These are phyloP conservation scores for Anagrus nilaparvatae DNA, from an alignment of 1,140 invertebrate genomes.

Conservation along the genomic window DNA sequence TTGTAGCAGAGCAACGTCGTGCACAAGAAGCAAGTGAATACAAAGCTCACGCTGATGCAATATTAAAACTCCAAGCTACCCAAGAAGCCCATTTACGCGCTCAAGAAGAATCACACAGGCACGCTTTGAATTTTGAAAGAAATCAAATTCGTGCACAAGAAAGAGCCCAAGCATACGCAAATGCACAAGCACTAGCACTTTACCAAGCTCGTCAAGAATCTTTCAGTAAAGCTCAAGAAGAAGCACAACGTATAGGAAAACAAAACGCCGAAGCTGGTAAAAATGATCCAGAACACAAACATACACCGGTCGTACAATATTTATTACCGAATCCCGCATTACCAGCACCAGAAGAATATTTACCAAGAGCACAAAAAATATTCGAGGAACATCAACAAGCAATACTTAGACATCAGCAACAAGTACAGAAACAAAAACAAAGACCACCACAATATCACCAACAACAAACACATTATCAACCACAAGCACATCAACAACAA, in stretches of 20 bases:
- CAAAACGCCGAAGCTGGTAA: slow-evolving; percentile 32
- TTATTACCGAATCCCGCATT: slow-evolving; percentile 30
- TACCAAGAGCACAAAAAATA: too few relatives aligned
- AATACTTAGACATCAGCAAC: too few relatives aligned
- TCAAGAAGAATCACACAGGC: slow-evolving; percentile 35
- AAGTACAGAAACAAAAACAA: too few relatives aligned
- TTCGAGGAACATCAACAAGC: too few relatives aligned
- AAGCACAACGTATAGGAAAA: slow-evolving; percentile 25
- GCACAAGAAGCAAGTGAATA: slow-evolving; percentile 33
- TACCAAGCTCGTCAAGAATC: slow-evolving; percentile 32
- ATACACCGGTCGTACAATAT: slow-evolving; percentile 35
- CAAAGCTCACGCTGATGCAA: slow-evolving; percentile 39
- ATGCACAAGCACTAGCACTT: slow-evolving; percentile 36
- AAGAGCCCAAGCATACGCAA: slow-evolving; percentile 35
- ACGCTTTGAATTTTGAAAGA: slow-evolving; percentile 35
- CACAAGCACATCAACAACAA: too few relatives aligned
- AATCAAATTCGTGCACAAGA: slow-evolving; percentile 35
- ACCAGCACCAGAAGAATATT: slow-evolving; percentile 23
- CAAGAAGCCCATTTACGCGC: slow-evolving; percentile 34
- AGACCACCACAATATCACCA: too few relatives aligned
- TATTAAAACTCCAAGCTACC: slow-evolving; percentile 34
- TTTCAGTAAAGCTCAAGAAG: slow-evolving; percentile 32
- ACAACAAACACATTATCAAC: too few relatives aligned
- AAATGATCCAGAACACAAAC: slow-evolving; percentile 26
- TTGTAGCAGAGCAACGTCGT: slow-evolving; percentile 32